Percentiles rank a stretch among this genome's conserved stretches.
Evolutionary conservation across 2,797 vertebrate genomes (phyloP).

Genomic region (Heliangelus exortis): DNA sequence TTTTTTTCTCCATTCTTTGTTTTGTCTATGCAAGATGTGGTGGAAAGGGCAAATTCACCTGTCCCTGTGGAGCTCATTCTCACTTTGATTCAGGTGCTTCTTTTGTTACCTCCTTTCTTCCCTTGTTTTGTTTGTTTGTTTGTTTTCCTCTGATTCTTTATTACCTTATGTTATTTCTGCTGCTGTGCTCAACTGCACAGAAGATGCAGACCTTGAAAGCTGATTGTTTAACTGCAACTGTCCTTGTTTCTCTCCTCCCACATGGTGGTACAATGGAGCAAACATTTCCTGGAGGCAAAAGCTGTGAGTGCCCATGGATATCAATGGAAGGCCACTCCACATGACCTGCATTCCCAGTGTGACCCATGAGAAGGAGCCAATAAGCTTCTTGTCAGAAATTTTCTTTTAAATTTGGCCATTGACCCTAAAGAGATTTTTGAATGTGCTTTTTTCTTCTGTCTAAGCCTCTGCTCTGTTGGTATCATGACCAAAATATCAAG

Average conservation of each 20-base stretch:
- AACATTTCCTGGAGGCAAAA: neutral
- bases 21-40: neutral
- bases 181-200: neutral
- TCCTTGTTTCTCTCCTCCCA: neutral
- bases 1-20: neutral
- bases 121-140: neutral
- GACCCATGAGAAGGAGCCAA: neutral
- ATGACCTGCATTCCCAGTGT: neutral
- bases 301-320: no score
- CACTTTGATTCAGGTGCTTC: neutral
- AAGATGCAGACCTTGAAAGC: neutral
- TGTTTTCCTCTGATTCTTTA: neutral
- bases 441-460: neutral
- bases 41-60: neutral
- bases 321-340: neutral
- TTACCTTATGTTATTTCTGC: neutral
- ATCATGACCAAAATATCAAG: neutral
- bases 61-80: neutral
- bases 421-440: neutral
- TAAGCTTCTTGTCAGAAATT: neutral
- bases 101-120: neutral
- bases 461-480: neutral
- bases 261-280: neutral
- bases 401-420: neutral
- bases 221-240: neutral